Evolutionary conservation across 2,797 vertebrate species (phyloP), one percentile per base, ranked within the genome.

Genomic region (Eulemur rubriventer): DNA sequence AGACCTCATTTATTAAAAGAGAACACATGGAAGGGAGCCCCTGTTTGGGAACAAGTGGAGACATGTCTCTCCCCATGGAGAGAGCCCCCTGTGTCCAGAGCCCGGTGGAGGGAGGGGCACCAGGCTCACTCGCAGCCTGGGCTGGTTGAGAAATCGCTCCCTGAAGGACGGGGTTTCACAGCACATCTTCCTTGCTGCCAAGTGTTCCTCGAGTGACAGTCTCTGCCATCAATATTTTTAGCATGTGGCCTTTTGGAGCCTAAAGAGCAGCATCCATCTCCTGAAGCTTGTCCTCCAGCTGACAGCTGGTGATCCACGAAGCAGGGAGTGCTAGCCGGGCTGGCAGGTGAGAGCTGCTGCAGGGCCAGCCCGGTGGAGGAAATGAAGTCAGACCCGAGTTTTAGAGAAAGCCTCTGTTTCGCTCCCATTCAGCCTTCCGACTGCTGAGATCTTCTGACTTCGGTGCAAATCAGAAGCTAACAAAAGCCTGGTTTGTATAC

Each of bases 161-260:
- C 63, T 22, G 43, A 89, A 96, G 61, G 81, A 7, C 28, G 28
- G 65, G 72, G 57, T n/a, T 48, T 85, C 81, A 73, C 48, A 92
- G 88, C 61, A 38, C 43, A 20, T 76, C 50, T 50, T 72, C 41
- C 72, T 78, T 55, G 13, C 28, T 28, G 65, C 76, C 95, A 70
- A 46, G 50, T 20, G 35, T 83, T 78, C 76, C 48, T 72, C 0
- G 17, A 79, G 63, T 84, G 92, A 88, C 81, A 79, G 82, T 79
- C 72, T 84, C 94, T 73, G 79, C 69, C 63, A 24, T 70, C 43
- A 81, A 18, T 88, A 92, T 92, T 92, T 96, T 95, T 94, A 85
- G 93, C 65, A 50, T 4, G 22, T 67, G 84, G 83, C 63, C 89
- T 96, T 96, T 89, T 14, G 5, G 73, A 80, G n/a, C 38, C 57